Percentiles rank a stretch among this genome's conserved stretches.
Conservation (phyloP, 2,888 invertebrate species). For the Tricholauxania praeusta region DNA sequence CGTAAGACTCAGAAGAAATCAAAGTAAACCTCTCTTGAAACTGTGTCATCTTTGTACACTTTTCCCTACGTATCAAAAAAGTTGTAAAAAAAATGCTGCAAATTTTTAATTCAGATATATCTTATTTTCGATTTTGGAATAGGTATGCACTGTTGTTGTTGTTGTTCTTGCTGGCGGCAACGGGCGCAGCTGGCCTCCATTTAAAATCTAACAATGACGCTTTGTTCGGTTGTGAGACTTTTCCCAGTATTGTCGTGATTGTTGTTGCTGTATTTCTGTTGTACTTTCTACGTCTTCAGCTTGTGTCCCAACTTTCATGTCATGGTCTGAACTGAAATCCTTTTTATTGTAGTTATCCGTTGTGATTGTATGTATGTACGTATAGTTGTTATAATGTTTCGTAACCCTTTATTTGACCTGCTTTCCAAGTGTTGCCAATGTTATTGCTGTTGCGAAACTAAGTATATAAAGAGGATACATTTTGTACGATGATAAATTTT, state of each 20-base stretch:
- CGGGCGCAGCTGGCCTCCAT: slow-evolving; percentile 16
- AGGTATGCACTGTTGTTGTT: slow-evolving; percentile 22
- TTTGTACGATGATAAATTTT: too few species aligned
- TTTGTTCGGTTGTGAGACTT: not conserved
- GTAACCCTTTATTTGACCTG: slow-evolving; percentile 26
- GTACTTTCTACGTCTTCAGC: not conserved
- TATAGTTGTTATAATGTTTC: slow-evolving; percentile 13
- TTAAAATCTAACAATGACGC: slow-evolving; percentile 19
- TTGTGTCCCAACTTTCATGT: slow-evolving; percentile 20
- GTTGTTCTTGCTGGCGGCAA: not conserved
- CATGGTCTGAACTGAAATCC: slow-evolving; percentile 33
- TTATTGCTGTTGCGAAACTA: slow-evolving; percentile 24
- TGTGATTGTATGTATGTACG: not conserved
- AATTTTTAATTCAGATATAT: slow-evolving; percentile 33
- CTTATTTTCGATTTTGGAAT: slow-evolving; percentile 12
- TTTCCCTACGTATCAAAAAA: not conserved
- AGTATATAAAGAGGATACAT: too few species aligned
- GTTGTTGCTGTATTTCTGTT: not conserved
- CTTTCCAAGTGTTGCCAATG: slow-evolving; percentile 39
- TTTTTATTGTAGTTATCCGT: slow-evolving; percentile 27
- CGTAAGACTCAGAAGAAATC: too few species aligned
- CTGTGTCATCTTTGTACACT: too few species aligned
- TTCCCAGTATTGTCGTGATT: not conserved
- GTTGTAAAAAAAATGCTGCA: not conserved
- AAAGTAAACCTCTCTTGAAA: too few species aligned